Conservation (phyloP, 1,140 invertebrate species). For the Macrocentrus cingulum region DNA sequence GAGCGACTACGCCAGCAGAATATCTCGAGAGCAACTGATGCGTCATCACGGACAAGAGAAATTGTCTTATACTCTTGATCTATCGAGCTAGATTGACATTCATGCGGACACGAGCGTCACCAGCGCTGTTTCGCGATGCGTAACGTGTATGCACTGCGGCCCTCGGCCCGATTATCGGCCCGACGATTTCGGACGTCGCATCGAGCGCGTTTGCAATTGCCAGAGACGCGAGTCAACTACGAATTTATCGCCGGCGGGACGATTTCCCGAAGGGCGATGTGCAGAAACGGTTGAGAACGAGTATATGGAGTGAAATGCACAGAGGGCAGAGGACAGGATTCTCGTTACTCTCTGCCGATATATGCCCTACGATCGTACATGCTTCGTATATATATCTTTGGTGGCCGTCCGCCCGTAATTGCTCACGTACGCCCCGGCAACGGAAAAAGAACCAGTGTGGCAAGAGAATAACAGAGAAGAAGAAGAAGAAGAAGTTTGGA, state of each 20-base stretch:
- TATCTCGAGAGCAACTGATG: too few relatives aligned
- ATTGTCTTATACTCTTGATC: too few relatives aligned
- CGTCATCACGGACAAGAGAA: too few relatives aligned
- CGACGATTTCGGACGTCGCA: conserved; percentile 3
- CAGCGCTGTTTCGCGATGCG: background rate
- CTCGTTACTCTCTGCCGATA: conserved; percentile 27
- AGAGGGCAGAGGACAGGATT: background rate
- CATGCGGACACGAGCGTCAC: background rate
- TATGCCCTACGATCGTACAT: background rate
- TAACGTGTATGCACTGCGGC: background rate
- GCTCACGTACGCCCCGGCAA: conserved; percentile 41
- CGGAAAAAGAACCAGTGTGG: conserved; percentile 15
- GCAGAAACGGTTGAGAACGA: background rate
- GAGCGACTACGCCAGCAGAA: too few relatives aligned
- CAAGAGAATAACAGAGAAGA: conserved; percentile 28
- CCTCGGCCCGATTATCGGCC: conserved; percentile 2
- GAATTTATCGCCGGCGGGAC: conserved; percentile 31
- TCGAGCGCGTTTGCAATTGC: conserved; percentile 1
- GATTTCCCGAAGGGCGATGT: conserved; percentile 27
- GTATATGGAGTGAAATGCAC: background rate
- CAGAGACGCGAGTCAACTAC: conserved; percentile 32
- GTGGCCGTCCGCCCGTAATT: conserved; percentile 38
- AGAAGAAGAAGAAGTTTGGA: conserved; percentile 32
- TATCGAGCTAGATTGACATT: background rate
- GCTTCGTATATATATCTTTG: conserved; percentile 14